Evolutionary conservation across 30 jellyfish, hydroid and myxozoan species (phyloP).

Genomic region (Aurelia sp.): DNA sequence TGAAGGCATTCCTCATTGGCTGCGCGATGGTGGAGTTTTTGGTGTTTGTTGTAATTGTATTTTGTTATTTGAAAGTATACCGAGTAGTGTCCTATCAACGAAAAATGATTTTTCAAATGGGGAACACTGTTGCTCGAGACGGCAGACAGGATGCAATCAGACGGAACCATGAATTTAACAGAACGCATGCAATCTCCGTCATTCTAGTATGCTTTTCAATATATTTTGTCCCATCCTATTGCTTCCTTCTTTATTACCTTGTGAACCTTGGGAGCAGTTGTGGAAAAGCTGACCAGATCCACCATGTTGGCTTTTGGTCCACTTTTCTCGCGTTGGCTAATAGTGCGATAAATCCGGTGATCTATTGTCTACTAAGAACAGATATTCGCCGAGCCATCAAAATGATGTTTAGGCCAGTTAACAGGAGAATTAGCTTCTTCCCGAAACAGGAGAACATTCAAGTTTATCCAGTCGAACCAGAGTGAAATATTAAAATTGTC

Average conservation of each 20-base stretch:
- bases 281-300: too few species aligned
- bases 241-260: slow-evolving; percentile 7
- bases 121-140: not conserved
- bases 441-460: too few species aligned
- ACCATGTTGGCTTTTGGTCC: slow-evolving; percentile 1
- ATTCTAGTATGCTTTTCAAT: slow-evolving; percentile 4
- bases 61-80: slow-evolving; percentile 24
- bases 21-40: not conserved
- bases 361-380: slow-evolving; percentile 19
- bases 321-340: slow-evolving; percentile 3
- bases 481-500: too few species aligned
- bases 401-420: too few species aligned
- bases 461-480: too few species aligned
- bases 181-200: slow-evolving; percentile 18
- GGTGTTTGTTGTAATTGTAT: not conserved
- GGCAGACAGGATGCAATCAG: not conserved
- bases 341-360: slow-evolving; percentile 41
- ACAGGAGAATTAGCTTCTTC: too few species aligned
- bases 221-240: slow-evolving; percentile 14
- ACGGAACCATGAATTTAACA: not conserved
- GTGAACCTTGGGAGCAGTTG: not conserved
- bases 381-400: slow-evolving; percentile 27
- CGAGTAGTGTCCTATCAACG: not conserved
- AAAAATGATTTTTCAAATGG: not conserved
- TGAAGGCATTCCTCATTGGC: not conserved